A percentile compares a stretch with the other conserved stretches of the same genome.
These are phyloP conservation scores for Sebastes minor DNA, from an alignment of 2,797 vertebrate genomes.

Conservation along the genomic window DNA sequence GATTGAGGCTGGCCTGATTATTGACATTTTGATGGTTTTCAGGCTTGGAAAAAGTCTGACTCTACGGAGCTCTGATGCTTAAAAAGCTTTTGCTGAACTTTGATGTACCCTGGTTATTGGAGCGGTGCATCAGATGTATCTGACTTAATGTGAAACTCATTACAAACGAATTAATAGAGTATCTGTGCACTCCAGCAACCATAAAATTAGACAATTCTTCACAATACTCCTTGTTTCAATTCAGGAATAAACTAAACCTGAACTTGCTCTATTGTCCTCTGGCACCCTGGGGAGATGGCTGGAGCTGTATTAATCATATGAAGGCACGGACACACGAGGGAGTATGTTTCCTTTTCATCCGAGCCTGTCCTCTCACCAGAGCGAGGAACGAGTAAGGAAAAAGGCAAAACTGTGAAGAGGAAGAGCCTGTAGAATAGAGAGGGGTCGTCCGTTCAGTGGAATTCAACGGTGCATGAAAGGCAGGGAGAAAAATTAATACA, in stretches of 20 bases:
- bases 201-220: slow-evolving; percentile 11
- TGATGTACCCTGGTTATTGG: background rate
- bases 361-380: slow-evolving; percentile 43
- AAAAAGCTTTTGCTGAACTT: slow-evolving; percentile 5
- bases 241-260: slow-evolving; percentile 8
- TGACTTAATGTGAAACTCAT: slow-evolving; percentile 1
- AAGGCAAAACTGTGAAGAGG: slow-evolving; percentile 46
- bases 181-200: background rate
- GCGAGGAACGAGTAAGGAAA: slow-evolving; percentile 31
- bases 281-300: slow-evolving; percentile 1
- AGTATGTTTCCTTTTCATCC: slow-evolving; percentile 50
- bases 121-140: background rate
- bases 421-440: slow-evolving; percentile 51
- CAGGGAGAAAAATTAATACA: slow-evolving; percentile 60
- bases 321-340: slow-evolving; percentile 29
- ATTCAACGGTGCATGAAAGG: slow-evolving; percentile 65
- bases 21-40: slow-evolving; percentile 57
- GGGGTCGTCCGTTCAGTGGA: slow-evolving; percentile 49
- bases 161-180: slow-evolving; percentile 1
- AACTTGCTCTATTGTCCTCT: slow-evolving; percentile 34
- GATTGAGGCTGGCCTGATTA: slow-evolving; percentile 43
- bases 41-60: slow-evolving; percentile 31
- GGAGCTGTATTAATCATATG: slow-evolving; percentile 26
- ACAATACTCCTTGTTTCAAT: background rate
- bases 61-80: background rate